phyloP scores from a whole-genome alignment of 1,140 invertebrate species.

The Aphidius ervi region DNA sequence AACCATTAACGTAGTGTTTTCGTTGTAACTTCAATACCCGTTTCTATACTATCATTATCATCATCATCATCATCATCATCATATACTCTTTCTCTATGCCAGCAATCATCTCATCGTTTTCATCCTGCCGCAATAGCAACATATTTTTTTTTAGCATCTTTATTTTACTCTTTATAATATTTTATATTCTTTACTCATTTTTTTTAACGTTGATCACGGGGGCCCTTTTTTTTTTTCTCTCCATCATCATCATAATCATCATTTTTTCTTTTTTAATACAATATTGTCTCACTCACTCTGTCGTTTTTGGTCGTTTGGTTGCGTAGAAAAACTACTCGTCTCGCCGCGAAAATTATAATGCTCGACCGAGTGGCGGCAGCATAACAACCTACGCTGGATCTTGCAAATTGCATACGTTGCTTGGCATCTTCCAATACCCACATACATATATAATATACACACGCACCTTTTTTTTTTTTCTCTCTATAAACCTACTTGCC shows the following conservation, averaged over 20 bases:
- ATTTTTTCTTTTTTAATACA: neutral
- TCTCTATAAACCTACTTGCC: conserved; percentile 1
- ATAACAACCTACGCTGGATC: conserved; percentile 24
- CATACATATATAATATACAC: conserved; percentile 14
- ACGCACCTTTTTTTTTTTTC: neutral
- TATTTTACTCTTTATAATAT: neutral
- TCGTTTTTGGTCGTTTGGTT: neutral
- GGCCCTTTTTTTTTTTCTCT: neutral
- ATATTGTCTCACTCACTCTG: neutral
- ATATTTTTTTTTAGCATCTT: conserved; percentile 7
- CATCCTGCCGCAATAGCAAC: conserved; percentile 24
- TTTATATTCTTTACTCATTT: neutral
- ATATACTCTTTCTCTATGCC: neutral
- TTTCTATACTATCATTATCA: conserved; percentile 5
- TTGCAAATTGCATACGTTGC: conserved; percentile 24
- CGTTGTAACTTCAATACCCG: conserved; percentile 9
- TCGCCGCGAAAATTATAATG: conserved; percentile 26
- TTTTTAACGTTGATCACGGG: neutral
- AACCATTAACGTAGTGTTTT: conserved; percentile 13
- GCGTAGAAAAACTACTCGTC: conserved; percentile 24
- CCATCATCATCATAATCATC: neutral
- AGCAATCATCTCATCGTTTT: conserved; percentile 29
- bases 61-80: conserved; percentile 15
- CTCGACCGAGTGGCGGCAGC: conserved; percentile 25
- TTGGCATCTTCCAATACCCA: conserved; percentile 16